These are phyloP conservation scores for Hymenopus coronatus DNA, from an alignment of 2,888 invertebrate species.

Conservation along the genomic window DNA sequence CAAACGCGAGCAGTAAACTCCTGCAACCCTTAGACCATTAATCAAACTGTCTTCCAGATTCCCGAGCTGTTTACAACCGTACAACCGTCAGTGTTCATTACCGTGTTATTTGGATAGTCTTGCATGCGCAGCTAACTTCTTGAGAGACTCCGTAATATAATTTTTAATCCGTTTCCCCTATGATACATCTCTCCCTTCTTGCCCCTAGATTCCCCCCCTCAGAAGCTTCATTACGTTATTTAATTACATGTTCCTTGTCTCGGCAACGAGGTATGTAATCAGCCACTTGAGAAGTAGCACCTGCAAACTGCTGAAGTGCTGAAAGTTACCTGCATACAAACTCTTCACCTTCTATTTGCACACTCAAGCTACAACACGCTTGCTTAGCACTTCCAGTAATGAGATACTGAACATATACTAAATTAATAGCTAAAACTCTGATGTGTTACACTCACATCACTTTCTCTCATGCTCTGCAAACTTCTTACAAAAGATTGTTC, in stretches of 20 bases:
- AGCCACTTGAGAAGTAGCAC: neutral
- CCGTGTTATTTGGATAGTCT: conserved; percentile 15
- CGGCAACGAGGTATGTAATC: neutral
- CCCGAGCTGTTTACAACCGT: conserved; percentile 5
- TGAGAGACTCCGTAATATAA: neutral
- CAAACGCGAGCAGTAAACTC: conserved; percentile 23
- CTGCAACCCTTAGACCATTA: conserved; percentile 23
- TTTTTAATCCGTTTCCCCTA: neutral
- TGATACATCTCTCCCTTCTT: neutral
- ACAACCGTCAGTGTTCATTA: conserved; percentile 19
- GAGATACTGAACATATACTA: too few relatives aligned
- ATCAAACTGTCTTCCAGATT: conserved; percentile 22
- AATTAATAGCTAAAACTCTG: too few relatives aligned
- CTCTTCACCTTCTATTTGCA: too few relatives aligned
- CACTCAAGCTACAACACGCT: too few relatives aligned
- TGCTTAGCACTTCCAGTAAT: too few relatives aligned
- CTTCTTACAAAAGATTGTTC: too few relatives aligned
- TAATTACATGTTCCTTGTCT: neutral
- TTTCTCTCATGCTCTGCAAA: too few relatives aligned
- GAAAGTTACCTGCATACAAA: neutral
- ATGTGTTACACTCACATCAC: too few relatives aligned
- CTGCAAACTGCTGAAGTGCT: neutral
- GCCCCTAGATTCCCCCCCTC: neutral
- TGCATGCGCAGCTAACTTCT: neutral
- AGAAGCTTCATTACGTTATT: neutral